Evolutionary conservation across 2,888 invertebrate genomes (phyloP), one percentile per base, ranked within the genome.

Genomic region (Ceraclea dissimilis): DNA sequence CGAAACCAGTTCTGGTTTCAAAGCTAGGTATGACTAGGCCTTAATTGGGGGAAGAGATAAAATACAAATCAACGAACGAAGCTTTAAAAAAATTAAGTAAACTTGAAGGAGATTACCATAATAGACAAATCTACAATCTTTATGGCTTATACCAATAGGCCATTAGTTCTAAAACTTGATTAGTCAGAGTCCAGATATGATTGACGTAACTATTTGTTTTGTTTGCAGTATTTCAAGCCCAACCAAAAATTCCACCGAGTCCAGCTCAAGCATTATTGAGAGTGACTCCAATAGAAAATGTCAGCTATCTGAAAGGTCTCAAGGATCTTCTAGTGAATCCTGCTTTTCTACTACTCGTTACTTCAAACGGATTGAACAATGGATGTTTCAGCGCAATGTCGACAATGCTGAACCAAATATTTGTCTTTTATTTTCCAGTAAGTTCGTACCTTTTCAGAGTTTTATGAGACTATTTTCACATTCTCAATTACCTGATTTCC

Each of bases 371-470:
- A 22, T 71, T 88, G 53, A 86, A 85, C 67, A 81, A 85, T n/a
- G 88, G 87, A 1, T 84, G 83, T 6, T 82, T 86, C 67, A 87
- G 86, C 67, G 84, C 83, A 1, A 76, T 87, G 51, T 83, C 84
- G 1, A 88, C 88, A 0, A 71, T 87, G 19, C 76, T 77, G 19
- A 77, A 75, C 62, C 73, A 73, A 60, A 69, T 76, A 55, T 69
- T 71, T 31, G 65, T 75, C 2, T 63, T 65, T 10, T 74, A 73
- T 59, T 77, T 73, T 52, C 66, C 71, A 63, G 76, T 75, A 63
- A 69, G 66, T 63, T n/a, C 6, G 17, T 16, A 6, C n/a, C 16
- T 16, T 44, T 44, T n/a, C n/a, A n/a, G n/a, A n/a, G n/a, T n/a
- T n/a, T n/a, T n/a, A n/a, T n/a, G n/a, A n/a, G n/a, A 33, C 13